A percentile compares a stretch with the other conserved stretches of the same genome.
These are phyloP conservation scores for Stenurella melanura DNA, from an alignment of 2,888 invertebrate genomes.

Conservation along the genomic window DNA sequence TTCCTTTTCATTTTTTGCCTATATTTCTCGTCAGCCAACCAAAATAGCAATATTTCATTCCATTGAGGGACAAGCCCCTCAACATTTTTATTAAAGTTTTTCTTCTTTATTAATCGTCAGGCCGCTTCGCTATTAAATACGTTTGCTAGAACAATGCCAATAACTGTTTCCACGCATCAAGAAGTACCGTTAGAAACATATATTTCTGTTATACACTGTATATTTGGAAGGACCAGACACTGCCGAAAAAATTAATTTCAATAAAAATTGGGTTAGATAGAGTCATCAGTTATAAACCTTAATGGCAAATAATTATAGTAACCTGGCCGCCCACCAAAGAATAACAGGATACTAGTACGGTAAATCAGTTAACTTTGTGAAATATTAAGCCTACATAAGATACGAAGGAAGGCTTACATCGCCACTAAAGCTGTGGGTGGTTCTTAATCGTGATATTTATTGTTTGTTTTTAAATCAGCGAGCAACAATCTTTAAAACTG, in stretches of 20 bases:
- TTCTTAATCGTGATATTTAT: not conserved
- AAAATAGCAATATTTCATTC: too few relatives aligned
- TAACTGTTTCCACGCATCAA: not conserved
- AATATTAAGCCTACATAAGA: not conserved
- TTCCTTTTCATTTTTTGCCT: too few relatives aligned
- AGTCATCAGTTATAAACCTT: not conserved
- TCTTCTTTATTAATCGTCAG: too few relatives aligned
- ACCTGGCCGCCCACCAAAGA: not conserved
- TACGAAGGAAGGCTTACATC: not conserved
- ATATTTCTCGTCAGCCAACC: too few relatives aligned
- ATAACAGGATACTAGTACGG: not conserved
- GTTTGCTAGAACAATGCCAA: not conserved
- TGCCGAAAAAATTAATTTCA: conserved; percentile 2
- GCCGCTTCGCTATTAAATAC: too few relatives aligned
- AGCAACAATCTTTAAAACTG: not conserved
- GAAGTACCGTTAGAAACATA: not conserved
- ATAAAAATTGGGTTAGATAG: not conserved
- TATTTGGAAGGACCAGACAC: not conserved
- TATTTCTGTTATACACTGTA: not conserved
- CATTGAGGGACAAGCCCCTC: too few relatives aligned
- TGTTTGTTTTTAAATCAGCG: not conserved
- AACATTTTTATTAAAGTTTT: too few relatives aligned
- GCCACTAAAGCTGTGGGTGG: not conserved
- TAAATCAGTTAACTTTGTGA: not conserved
- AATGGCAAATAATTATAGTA: not conserved